phyloP scores from a whole-genome alignment of 2,888 invertebrate species.

The Halictus quadricinctus region DNA sequence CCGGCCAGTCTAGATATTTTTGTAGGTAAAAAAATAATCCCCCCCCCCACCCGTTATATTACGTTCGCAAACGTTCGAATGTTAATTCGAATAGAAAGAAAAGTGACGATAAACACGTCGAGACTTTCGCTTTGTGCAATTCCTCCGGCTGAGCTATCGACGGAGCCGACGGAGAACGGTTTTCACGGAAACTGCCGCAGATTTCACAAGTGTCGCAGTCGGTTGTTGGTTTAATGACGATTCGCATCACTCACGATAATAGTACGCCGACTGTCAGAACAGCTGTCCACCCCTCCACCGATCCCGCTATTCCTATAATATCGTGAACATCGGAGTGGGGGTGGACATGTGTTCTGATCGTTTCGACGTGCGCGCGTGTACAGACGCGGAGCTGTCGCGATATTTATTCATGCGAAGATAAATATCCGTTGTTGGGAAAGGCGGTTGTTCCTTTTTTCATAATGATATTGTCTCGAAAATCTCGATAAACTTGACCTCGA shows the following conservation, averaged over 20 bases:
- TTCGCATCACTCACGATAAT: constrained; percentile 37
- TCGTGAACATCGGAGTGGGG: neutral
- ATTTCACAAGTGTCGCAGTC: constrained; percentile 48
- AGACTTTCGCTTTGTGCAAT: constrained; percentile 32
- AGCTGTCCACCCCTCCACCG: neutral
- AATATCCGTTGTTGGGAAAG: constrained; percentile 14
- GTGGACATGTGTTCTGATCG: neutral
- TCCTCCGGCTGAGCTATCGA: constrained; percentile 11
- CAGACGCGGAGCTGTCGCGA: neutral
- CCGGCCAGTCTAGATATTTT: neutral
- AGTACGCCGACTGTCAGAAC: constrained; percentile 5
- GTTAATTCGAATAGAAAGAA: constrained; percentile 8
- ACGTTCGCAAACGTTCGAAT: neutral
- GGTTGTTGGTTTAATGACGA: constrained; percentile 45
- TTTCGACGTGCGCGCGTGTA: neutral
- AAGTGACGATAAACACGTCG: neutral
- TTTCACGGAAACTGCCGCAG: constrained; percentile 21
- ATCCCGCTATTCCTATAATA: neutral
- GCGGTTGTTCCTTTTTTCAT: neutral
- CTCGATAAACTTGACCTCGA: neutral
- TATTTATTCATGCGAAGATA: constrained; percentile 28
- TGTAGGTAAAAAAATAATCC: neutral
- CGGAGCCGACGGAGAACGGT: constrained; percentile 16
- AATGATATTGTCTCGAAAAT: neutral
- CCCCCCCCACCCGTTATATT: neutral